Evolutionary conservation across 2,888 invertebrate genomes (phyloP).

Genomic region (Aethes cnicana): DNA sequence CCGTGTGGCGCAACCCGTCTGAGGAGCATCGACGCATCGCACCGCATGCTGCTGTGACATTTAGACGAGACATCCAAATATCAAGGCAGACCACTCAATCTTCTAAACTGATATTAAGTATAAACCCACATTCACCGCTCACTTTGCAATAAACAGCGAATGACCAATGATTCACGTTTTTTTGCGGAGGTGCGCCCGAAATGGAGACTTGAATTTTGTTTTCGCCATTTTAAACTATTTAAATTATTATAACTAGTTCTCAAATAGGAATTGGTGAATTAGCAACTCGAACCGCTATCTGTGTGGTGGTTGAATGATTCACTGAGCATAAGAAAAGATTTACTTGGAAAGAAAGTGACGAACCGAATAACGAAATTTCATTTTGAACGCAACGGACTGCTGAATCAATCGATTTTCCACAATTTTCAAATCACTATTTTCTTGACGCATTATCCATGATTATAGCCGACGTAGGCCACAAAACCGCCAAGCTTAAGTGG

Average conservation of each 20-base stretch:
- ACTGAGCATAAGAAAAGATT: not conserved
- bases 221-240: constrained; percentile 35
- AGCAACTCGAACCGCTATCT: not conserved
- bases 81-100: constrained; percentile 66
- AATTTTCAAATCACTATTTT: too few relatives aligned
- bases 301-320: constrained; percentile 13
- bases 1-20: constrained; percentile 60
- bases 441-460: too few relatives aligned
- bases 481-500: too few relatives aligned
- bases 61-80: constrained; percentile 65
- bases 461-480: too few relatives aligned
- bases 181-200: constrained; percentile 60
- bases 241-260: constrained; percentile 19
- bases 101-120: constrained; percentile 49
- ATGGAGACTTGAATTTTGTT: constrained; percentile 69
- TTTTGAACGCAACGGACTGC: too few relatives aligned
- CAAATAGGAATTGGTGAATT: constrained; percentile 18
- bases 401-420: too few relatives aligned
- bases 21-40: constrained; percentile 27
- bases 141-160: constrained; percentile 51
- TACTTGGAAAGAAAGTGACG: too few relatives aligned
- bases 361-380: too few relatives aligned
- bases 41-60: constrained; percentile 58
- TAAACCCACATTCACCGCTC: constrained; percentile 38
- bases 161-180: constrained; percentile 59